Conservation (phyloP, 2,797 vertebrate genomes). For the Coregonus sp. region DNA sequence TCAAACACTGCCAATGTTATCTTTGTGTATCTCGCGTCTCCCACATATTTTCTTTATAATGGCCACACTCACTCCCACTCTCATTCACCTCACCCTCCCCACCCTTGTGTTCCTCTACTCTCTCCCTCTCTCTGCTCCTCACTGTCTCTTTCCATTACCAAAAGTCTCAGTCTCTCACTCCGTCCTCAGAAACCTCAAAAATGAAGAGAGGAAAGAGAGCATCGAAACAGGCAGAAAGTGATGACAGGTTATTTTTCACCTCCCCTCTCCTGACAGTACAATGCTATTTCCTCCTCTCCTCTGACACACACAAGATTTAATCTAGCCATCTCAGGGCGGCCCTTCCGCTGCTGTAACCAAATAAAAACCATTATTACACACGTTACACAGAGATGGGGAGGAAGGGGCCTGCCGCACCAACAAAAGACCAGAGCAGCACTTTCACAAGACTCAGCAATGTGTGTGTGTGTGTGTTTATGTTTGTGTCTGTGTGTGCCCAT, state of each 20-base stretch:
- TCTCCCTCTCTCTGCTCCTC: not conserved
- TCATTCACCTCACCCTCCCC: not conserved
- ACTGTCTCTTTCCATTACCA: slow-evolving; percentile 19
- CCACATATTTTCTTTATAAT: slow-evolving; percentile 50
- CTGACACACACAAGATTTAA: slow-evolving; percentile 75
- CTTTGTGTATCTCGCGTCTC: slow-evolving; percentile 52
- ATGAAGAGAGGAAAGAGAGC: slow-evolving; percentile 34
- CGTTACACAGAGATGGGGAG: slow-evolving; percentile 30
- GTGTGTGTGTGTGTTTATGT: slow-evolving; percentile 18
- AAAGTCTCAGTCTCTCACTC: slow-evolving; percentile 36
- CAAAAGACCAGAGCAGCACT: slow-evolving; percentile 38
- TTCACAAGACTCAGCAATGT: slow-evolving; percentile 32
- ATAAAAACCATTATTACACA: slow-evolving; percentile 78
- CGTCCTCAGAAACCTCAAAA: slow-evolving; percentile 34
- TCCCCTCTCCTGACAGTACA: slow-evolving; percentile 71
- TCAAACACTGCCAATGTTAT: slow-evolving; percentile 50
- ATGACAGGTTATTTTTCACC: slow-evolving; percentile 86
- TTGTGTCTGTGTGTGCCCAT: slow-evolving; percentile 13
- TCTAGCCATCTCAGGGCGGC: slow-evolving; percentile 73
- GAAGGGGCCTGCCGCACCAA: slow-evolving; percentile 26
- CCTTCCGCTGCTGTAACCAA: slow-evolving; percentile 75
- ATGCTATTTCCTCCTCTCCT: slow-evolving; percentile 76
- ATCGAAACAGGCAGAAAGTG: slow-evolving; percentile 57
- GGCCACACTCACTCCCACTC: slow-evolving; percentile 42
- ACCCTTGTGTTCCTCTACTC: slow-evolving; percentile 21